Evolutionary conservation across 2,113 vertebrate species (phyloP).

Genomic region (Colinus virginianus): DNA sequence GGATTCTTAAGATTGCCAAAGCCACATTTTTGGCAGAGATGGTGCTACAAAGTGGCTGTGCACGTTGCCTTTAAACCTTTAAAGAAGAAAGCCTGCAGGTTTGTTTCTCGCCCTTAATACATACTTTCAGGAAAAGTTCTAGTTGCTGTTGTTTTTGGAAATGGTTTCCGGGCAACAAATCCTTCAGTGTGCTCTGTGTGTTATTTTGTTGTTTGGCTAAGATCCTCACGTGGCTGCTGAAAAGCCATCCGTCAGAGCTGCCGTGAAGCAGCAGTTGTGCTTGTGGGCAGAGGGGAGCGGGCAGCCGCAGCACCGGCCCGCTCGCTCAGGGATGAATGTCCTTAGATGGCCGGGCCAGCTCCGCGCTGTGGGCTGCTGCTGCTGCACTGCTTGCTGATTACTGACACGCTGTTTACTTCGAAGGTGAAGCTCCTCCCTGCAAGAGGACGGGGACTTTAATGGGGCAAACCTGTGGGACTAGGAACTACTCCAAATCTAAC

Average conservation of each 20-base stretch:
- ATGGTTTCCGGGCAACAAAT: background rate
- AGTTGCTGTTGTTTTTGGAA: background rate
- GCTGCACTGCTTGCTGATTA: slow-evolving; percentile 53
- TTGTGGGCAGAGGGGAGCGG: slow-evolving; percentile 1
- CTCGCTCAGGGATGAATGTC: background rate
- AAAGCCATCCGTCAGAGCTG: background rate
- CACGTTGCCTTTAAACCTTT: background rate
- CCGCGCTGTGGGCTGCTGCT: background rate
- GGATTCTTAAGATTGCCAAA: background rate
- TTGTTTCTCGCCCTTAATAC: background rate
- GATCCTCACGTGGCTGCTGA: background rate
- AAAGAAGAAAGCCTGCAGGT: background rate
- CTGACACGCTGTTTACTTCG: slow-evolving; percentile 69
- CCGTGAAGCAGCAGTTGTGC: background rate
- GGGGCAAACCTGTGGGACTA: slow-evolving; percentile 70
- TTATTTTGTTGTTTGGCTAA: background rate
- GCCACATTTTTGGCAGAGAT: background rate
- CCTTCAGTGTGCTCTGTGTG: background rate
- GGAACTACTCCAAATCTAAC: slow-evolving; percentile 68
- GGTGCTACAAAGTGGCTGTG: background rate
- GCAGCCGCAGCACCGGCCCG: background rate
- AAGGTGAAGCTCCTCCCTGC: slow-evolving; percentile 71
- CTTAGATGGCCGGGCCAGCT: background rate
- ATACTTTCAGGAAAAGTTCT: background rate
- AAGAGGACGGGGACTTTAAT: slow-evolving; percentile 68